Conservation (phyloP, 2,797 vertebrate species). For the Catharus ustulatus region DNA sequence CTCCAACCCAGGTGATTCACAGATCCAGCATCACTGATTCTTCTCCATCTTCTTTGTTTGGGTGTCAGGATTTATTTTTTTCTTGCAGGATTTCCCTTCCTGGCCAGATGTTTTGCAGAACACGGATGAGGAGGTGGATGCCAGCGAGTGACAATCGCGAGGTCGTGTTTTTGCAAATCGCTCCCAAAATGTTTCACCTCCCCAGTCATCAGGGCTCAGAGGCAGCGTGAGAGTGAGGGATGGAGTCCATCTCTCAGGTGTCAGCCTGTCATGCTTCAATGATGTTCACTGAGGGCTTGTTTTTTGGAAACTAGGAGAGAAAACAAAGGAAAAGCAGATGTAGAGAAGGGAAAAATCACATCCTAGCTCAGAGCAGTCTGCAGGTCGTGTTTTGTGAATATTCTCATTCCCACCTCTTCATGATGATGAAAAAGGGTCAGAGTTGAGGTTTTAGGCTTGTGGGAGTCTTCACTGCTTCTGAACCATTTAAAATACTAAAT, state of each 20-base stretch:
- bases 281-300: slow-evolving; percentile 87
- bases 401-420: background rate
- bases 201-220: slow-evolving; percentile 52
- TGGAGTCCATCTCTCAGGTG: slow-evolving; percentile 44
- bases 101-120: slow-evolving; percentile 51
- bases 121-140: background rate
- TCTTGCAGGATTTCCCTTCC: slow-evolving; percentile 47
- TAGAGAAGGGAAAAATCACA: background rate
- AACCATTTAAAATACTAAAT: background rate
- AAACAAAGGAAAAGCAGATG: slow-evolving; percentile 1
- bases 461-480: background rate
- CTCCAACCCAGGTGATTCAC: background rate
- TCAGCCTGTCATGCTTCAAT: slow-evolving; percentile 85
- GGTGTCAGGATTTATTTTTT: background rate
- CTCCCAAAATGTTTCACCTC: slow-evolving; percentile 25
- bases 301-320: slow-evolving; percentile 82
- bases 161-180: background rate
- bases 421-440: background rate
- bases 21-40: background rate
- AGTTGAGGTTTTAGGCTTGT: background rate
- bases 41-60: slow-evolving; percentile 15
- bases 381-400: background rate
- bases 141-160: background rate
- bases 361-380: background rate
- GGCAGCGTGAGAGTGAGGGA: slow-evolving; percentile 54